Evolutionary conservation across 1,140 invertebrate species (phyloP).

Genomic region (Scaptodrosophila lebanonensis): DNA sequence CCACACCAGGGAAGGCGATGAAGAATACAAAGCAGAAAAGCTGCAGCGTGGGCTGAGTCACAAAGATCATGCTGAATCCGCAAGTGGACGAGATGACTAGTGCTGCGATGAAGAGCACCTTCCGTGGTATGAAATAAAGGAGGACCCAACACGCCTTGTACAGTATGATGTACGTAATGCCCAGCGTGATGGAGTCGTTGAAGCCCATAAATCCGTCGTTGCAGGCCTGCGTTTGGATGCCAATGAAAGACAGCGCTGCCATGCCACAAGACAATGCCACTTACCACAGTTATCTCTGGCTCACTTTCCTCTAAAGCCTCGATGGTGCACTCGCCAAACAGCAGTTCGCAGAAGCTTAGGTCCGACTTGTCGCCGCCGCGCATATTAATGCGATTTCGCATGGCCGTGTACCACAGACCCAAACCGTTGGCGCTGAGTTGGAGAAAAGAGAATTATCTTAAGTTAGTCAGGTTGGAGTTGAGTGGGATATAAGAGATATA

Average conservation of each 20-base stretch:
- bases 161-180: slow-evolving; percentile 29
- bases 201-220: slow-evolving; percentile 44
- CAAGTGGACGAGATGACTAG: slow-evolving; percentile 31
- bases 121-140: slow-evolving; percentile 35
- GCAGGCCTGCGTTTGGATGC: slow-evolving; percentile 23
- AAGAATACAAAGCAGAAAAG: slow-evolving; percentile 38
- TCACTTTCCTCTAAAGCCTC: slow-evolving; percentile 25
- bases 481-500: too few relatives aligned
- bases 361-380: slow-evolving; percentile 16
- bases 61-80: slow-evolving; percentile 32
- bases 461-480: too few relatives aligned
- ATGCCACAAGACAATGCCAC: not conserved
- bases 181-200: slow-evolving; percentile 41
- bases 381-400: slow-evolving; percentile 51
- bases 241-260: not conserved
- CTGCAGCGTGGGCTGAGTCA: slow-evolving; percentile 16
- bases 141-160: slow-evolving; percentile 46
- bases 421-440: slow-evolving; percentile 38
- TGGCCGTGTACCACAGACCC: slow-evolving; percentile 46
- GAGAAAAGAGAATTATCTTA: not conserved
- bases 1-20: slow-evolving; percentile 32
- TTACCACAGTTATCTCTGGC: slow-evolving; percentile 20
- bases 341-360: slow-evolving; percentile 42
- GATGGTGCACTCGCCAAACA: slow-evolving; percentile 20
- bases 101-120: slow-evolving; percentile 30